These are phyloP conservation scores for Gortyna flavago DNA, from an alignment of 2,888 invertebrate species.

Conservation along the genomic window DNA sequence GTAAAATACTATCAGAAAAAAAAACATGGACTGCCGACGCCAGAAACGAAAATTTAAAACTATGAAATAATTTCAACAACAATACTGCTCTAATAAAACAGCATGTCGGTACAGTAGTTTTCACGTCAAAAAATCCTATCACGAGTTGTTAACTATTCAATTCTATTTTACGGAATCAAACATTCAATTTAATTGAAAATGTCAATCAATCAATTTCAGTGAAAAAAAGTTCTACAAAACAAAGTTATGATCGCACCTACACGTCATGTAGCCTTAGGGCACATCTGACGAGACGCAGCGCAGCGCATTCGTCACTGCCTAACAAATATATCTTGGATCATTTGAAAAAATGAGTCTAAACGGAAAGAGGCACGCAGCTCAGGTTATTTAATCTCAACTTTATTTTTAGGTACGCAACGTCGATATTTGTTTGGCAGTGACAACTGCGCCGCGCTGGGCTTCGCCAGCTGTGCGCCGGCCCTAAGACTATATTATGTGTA, in stretches of 20 bases:
- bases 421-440: background rate
- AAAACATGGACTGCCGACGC: background rate
- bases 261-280: too few relatives aligned
- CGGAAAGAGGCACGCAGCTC: background rate
- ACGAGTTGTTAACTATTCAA: background rate
- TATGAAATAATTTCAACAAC: background rate
- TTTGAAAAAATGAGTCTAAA: too few relatives aligned
- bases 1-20: background rate
- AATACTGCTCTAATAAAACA: background rate
- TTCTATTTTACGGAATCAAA: background rate
- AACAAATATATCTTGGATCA: too few relatives aligned
- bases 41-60: background rate
- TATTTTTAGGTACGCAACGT: background rate
- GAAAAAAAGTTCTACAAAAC: background rate
- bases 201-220: background rate
- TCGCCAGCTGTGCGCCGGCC: background rate
- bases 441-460: background rate
- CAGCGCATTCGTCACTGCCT: too few relatives aligned
- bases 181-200: background rate
- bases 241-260: too few relatives aligned
- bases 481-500: too few relatives aligned
- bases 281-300: too few relatives aligned
- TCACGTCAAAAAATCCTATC: background rate
- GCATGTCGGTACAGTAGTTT: background rate
- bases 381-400: background rate